Base-by-base conservation (phyloP, 2,113 vertebrate genomes). In the Speoplatyrhinus poulsoni region DNA sequence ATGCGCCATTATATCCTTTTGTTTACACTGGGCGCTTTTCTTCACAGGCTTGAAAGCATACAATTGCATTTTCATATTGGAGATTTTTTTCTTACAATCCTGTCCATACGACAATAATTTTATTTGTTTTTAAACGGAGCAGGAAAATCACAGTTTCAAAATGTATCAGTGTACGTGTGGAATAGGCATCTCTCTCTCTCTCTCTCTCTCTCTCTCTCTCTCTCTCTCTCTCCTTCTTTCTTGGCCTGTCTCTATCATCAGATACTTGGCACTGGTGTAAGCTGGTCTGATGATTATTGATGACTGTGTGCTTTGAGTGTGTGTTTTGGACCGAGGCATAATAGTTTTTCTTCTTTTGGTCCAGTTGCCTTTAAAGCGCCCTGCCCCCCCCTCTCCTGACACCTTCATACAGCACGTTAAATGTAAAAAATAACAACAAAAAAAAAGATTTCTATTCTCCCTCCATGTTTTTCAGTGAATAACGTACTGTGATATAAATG, bases 401-500 rank as follows among this genome's bases (percentile, higher is more conserved):
- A 77, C 88, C 85, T 90, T 87, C 84, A 82, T 80, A 80, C 73
- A 76, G 75, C 81, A 80, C 74, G 81, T 84, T 84, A 73, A 72
- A 85, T 87, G 82, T 87, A 69, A 60, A 75, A 71, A 82, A 73
- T n/a, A n/a, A n/a, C n/a, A 57, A 71, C 53, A 62, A 77, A 68
- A 73, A 72, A 78, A 82, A 72, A 67, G 70, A 74, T 86, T 88
- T 85, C 76, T 78, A 77, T 79, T 82, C 80, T 81, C 79, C 79
- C 83, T 83, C 81, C 86, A 81, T 84, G 81, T 88, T 89, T 91
- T 84, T 83, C 2, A 88, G 81, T 87, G 76, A 89, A 85, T 77
- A 87, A 77, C 63, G 84, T 91, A 88, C 85, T 88, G 87, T 90
- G 87, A 84, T 91, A 84, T 89, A 26, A 26, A 88, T 83, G 77